A percentile compares a stretch with the other conserved stretches of the same genome.
phyloP scores from a whole-genome alignment of 2,797 vertebrate species.

The Scarus forsteni region DNA sequence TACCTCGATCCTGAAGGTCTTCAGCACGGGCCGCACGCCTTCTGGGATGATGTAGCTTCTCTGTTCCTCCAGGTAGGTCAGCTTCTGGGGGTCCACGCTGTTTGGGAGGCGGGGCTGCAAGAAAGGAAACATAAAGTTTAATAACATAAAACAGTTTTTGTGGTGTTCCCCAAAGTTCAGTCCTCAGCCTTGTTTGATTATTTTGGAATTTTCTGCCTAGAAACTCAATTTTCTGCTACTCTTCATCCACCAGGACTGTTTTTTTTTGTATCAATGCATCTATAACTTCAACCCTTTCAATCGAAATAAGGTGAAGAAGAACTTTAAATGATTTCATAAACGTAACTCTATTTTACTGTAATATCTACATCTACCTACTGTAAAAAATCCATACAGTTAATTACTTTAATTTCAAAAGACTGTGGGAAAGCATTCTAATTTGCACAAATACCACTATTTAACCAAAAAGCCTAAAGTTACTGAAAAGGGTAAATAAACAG shows the following conservation, averaged over 20 bases:
- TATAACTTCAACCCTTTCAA: too few relatives aligned
- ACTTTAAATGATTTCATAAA: too few relatives aligned
- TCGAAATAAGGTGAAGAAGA: too few relatives aligned
- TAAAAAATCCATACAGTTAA: too few relatives aligned
- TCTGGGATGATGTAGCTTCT: slow-evolving; percentile 87
- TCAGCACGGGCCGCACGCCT: slow-evolving; percentile 88
- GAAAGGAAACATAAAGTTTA: not conserved
- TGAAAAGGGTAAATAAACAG: too few relatives aligned
- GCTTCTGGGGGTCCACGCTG: slow-evolving; percentile 88
- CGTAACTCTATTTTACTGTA: too few relatives aligned
- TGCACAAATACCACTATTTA: too few relatives aligned
- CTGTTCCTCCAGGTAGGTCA: slow-evolving; percentile 77
- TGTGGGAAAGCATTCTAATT: too few relatives aligned
- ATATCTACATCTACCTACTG: too few relatives aligned
- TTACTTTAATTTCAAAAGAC: too few relatives aligned
- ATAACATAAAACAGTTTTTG: not conserved
- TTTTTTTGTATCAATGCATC: not conserved
- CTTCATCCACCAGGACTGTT: not conserved
- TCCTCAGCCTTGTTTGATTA: not conserved
- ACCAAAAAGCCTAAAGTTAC: too few relatives aligned
- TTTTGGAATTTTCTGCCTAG: too few relatives aligned
- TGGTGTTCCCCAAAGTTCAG: not conserved
- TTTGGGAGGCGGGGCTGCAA: slow-evolving; percentile 86
- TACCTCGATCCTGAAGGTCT: slow-evolving; percentile 94
- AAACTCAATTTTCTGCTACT: not conserved